Evolutionary conservation across 2,888 invertebrate genomes (phyloP), one percentile per base, ranked within the genome.

Genomic region (Drosophila austrosaltans): DNA sequence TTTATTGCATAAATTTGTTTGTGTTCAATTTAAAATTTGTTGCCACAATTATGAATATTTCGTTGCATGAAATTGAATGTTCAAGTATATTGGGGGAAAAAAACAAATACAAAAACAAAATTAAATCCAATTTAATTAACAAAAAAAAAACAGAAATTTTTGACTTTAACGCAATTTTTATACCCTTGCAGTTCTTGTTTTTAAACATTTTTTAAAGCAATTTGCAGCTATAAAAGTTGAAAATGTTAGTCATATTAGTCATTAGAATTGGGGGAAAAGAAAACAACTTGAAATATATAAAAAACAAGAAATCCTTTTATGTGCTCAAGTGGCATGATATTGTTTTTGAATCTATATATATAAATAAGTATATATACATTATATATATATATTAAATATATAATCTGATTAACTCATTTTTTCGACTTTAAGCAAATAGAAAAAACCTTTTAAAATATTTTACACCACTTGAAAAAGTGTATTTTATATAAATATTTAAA

Each of bases 1-100:
- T 67, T 58, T 66, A 53, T 58, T 39, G 53, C 59, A 22, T 60
- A 54, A 20, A 36, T 36, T 53, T 72, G 56, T 48, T 60, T 30
- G 42, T 48, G 25, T 48, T 48, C 12, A 48, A 48, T 48, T 48
- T 48, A 25, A 25, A 25, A 48, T 48, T 48, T 48, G 10, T 25
- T 25, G 22, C 4, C 3, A 48, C 48, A 48, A 48, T 48, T 48
- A 48, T 48, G 48, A 25, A 10, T 48, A 48, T 10, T 10, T 48
- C 25, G 48, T 48, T 44, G 10, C 1, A 4, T 25, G 10, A 25
- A 10, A 25, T 25, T 48, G 22, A 48, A 48, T 25, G 40, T 40
- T 12, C 40, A n/a, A 54, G n/a, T 16, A 54, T 16, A 32, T 32
- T 16, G 20, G 16, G 2, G 1, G 16, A 44, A 44, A 44, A 44